Evolutionary conservation across 2,797 vertebrate species (phyloP), one percentile per base, ranked within the genome.

Genomic region (Melopsittacus undulatus): DNA sequence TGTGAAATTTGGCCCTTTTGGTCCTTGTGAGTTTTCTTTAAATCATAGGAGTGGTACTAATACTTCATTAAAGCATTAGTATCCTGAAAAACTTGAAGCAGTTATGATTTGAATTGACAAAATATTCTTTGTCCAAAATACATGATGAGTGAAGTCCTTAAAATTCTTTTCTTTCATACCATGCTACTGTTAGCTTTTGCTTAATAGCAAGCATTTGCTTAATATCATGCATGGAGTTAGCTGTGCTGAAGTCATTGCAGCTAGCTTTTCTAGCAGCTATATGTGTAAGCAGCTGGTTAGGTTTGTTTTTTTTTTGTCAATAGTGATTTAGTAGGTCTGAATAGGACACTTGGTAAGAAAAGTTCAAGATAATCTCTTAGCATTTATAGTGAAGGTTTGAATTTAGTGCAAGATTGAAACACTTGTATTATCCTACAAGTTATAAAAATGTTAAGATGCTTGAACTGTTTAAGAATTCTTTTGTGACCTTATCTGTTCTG

Each of bases 231-330:
- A 0, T 82, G 40, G 30, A 52, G 45, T 79, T 79, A 70, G 52
- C 52, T 76, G 5, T 0, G 1, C 23, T 79, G 76, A 81, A 64
- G 32, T 91, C 7, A 59, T 13, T 83, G 46, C 63, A 73, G 54
- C 8, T 78, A 19, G 7, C 69, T 86, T 81, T 89, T 76, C 15
- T 76, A 43, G 40, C 42, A 27, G 4, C 26, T 83, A 11, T 45
- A 11, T 51, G 11, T 38, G 15, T 48, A 27, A 78, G 54, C 4
- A 38, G 18, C 18, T 70, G 18, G 62, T 82, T 7, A 7, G 23
- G 4, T 22, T 22, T 22, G 14, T 4, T 2, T 34, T 40, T 70
- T 68, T 21, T 56, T 46, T 61, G n/a, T 74, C 9, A 2, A 0
- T 34, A 62, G 48, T 45, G 52, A 19, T 75, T 63, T 42, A 83